Evolutionary conservation across 2,113 vertebrate genomes (phyloP).

Genomic region (Orientallactaga bullata): DNA sequence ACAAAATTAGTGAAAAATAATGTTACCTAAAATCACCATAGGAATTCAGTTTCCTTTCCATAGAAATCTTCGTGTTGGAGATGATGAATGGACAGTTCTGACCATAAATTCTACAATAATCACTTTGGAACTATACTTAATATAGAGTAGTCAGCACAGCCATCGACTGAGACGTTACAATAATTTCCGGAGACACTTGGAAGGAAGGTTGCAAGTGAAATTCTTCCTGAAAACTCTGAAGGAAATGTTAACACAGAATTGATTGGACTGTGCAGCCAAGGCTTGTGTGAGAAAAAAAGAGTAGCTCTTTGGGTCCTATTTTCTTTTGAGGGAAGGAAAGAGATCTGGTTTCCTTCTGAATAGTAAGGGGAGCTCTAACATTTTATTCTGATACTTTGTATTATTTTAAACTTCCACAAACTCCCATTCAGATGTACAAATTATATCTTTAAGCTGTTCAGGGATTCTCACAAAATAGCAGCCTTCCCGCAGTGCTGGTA

Average conservation of each 20-base stretch:
- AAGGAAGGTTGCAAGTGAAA: constrained; percentile 19
- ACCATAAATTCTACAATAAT: constrained; percentile 10
- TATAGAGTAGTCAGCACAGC: not conserved
- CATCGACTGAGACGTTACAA: not conserved
- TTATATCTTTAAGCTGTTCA: not conserved
- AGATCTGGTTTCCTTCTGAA: not conserved
- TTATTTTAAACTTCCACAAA: constrained; percentile 17
- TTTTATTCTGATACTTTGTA: constrained; percentile 15
- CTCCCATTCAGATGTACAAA: constrained; percentile 43
- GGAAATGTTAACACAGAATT: not conserved
- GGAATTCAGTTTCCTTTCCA: constrained; percentile 15
- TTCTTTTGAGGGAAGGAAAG: not conserved
- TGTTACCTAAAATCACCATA: not conserved
- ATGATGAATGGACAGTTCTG: not conserved
- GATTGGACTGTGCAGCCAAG: not conserved
- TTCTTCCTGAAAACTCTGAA: constrained; percentile 24
- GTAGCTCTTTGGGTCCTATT: not conserved
- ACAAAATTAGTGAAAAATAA: not conserved
- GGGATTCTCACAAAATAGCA: constrained; percentile 1
- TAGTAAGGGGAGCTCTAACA: not conserved
- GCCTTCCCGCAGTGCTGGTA: not conserved
- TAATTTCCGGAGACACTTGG: not conserved
- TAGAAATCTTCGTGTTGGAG: constrained; percentile 5
- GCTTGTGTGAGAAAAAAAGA: not conserved
- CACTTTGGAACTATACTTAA: not conserved